phyloP scores from a whole-genome alignment of 2,113 vertebrate species.

The Falco punctatus region DNA sequence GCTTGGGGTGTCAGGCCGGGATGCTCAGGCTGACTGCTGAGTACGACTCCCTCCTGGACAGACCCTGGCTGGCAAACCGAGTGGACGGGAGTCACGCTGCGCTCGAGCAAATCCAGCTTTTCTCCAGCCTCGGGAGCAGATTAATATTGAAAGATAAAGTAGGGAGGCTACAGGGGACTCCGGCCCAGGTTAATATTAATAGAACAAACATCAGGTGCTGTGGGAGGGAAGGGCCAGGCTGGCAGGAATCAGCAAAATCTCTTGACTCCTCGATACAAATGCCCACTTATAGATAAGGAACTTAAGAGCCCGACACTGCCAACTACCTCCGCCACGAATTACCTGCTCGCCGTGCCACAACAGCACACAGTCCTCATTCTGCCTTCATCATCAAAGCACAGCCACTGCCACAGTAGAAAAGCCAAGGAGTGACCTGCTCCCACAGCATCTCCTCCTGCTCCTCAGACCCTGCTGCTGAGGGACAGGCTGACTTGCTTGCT shows the following conservation, averaged over 20 bases:
- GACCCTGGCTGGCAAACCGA: not conserved
- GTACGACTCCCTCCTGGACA: rapidly evolving
- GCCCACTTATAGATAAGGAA: not conserved
- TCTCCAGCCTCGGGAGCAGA: not conserved
- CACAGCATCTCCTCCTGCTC: not conserved
- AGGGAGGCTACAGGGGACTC: not conserved
- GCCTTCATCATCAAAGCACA: not conserved
- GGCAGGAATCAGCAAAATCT: not conserved
- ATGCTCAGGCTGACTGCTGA: not conserved
- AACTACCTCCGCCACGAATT: not conserved
- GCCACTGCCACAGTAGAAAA: rapidly evolving
- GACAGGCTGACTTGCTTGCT: rapidly evolving
- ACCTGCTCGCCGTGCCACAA: rapidly evolving
- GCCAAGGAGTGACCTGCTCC: not conserved
- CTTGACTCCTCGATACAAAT: not conserved
- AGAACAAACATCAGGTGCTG: not conserved
- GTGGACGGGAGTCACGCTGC: rapidly evolving
- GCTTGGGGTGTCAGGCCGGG: not conserved
- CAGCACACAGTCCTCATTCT: not conserved
- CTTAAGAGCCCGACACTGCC: not conserved
- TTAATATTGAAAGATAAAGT: not conserved
- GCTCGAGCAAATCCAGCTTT: not conserved
- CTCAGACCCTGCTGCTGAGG: not conserved
- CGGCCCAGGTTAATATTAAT: not conserved
- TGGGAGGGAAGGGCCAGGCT: not conserved